Percentiles rank a stretch among this genome's conserved stretches.
Conservation (phyloP, 2,113 vertebrate species). For the Oreotrochilus melanogaster region DNA sequence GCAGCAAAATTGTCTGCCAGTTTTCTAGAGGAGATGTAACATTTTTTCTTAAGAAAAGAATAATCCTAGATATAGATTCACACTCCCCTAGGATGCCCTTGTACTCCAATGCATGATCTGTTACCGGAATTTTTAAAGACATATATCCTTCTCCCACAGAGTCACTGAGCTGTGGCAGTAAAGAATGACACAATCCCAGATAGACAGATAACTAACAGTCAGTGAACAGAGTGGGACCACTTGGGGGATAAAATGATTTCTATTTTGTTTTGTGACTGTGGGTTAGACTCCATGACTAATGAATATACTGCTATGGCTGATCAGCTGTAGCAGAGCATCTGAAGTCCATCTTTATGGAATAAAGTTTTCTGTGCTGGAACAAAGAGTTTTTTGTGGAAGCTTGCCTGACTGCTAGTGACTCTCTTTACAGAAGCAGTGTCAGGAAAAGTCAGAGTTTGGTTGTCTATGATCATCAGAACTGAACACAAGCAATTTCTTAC, state of each 20-base stretch:
- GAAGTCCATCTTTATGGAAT: constrained; percentile 9
- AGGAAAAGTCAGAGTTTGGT: neutral
- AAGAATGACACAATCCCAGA: neutral
- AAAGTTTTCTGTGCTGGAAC: constrained; percentile 7
- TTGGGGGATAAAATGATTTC: constrained; percentile 30
- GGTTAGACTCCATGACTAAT: constrained; percentile 13
- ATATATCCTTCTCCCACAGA: constrained; percentile 14
- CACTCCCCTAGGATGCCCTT: neutral
- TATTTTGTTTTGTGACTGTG: constrained; percentile 6
- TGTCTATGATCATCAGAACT: neutral
- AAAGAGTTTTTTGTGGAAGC: neutral
- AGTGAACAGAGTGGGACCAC: neutral
- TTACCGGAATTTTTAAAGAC: constrained; percentile 14
- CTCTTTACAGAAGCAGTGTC: neutral
- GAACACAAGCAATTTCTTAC: neutral
- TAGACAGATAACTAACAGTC: neutral
- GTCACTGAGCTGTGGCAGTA: constrained; percentile 27
- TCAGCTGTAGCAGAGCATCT: neutral
- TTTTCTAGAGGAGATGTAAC: neutral
- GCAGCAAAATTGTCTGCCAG: constrained; percentile 37
- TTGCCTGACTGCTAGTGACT: neutral
- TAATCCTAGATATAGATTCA: neutral
- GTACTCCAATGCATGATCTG: neutral
- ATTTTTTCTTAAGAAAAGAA: neutral
- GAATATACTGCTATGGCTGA: neutral